phyloP scores from a whole-genome alignment of 2,888 invertebrate species.

The Dolichopus griseipennis region DNA sequence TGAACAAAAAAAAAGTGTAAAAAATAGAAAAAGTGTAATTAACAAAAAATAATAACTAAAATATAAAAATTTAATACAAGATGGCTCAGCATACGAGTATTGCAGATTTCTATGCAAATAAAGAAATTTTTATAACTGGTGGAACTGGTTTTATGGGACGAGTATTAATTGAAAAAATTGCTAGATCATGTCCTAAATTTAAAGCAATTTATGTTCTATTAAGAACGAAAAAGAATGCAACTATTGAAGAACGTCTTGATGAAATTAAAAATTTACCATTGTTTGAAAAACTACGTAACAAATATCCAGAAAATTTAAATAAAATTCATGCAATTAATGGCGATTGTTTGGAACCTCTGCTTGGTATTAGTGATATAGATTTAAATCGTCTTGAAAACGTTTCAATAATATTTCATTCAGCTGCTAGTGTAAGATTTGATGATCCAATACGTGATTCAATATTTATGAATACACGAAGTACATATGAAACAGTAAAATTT shows the following conservation, averaged over 20 bases:
- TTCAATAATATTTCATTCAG: slow-evolving; percentile 60
- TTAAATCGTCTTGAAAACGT: slow-evolving; percentile 49
- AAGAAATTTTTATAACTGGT: no score
- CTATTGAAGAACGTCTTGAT: slow-evolving; percentile 52
- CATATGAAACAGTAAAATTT: slow-evolving; percentile 44
- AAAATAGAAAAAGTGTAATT: no score
- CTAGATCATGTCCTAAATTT: slow-evolving; percentile 62
- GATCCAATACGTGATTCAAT: slow-evolving; percentile 57
- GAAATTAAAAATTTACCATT: slow-evolving; percentile 48
- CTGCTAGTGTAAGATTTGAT: slow-evolving; percentile 69
- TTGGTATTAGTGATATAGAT: slow-evolving; percentile 48
- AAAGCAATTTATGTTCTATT: slow-evolving; percentile 63
- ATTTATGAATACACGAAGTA: slow-evolving; percentile 51
- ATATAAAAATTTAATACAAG: slow-evolving; percentile 44
- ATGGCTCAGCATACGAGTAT: slow-evolving; percentile 65
- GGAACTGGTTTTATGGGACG: no score
- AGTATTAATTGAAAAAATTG: no score
- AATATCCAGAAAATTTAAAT: slow-evolving; percentile 46
- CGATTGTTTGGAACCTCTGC: slow-evolving; percentile 46
- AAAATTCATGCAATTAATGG: slow-evolving; percentile 57
- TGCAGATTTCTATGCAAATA: slow-evolving; percentile 57
- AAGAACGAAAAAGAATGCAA: slow-evolving; percentile 57
- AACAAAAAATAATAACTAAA: no score
- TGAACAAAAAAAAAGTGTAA: no score
- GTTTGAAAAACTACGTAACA: slow-evolving; percentile 33